Evolutionary conservation across 2,888 invertebrate genomes (phyloP), one percentile per base, ranked within the genome.

Genomic region (Euplagia quadripunctaria): DNA sequence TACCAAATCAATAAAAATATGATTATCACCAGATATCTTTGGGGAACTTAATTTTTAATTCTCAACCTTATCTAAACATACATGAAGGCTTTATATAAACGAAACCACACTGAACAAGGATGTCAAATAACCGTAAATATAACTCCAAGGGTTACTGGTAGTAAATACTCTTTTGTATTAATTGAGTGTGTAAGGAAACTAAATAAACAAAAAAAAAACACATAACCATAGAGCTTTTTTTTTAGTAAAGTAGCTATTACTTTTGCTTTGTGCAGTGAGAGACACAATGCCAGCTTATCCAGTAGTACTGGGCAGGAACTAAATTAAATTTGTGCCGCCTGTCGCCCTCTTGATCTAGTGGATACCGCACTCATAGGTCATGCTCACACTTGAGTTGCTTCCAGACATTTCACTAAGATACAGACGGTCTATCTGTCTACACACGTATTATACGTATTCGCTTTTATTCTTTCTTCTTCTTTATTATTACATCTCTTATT

Each of bases 261-360:
- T 79, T 73, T 79, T 77, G 65, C 74, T 77, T 5, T 64, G 42
- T 52, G 55, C 74, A 70, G 79, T 79, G 78, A 72, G 75, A 76
- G 75, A 67, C 68, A 75, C 72, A 68, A 20, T 66, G 69, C 75
- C 70, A 82, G 85, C 76, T 84, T 85, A 87, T 87, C 86, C 81
- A 75, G 76, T 80, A 80, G 81, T 84, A 82, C 61, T 84, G 86
- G 86, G 85, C 86, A 88, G 87, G 88, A 89, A 87, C 88, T 90
- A 90, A 92, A 93, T 92, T 91, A 90, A 90, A 92, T 93, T 93
- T 92, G 93, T 93, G 91, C 91, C 90, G 87, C 89, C 89, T 88
- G 91, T 91, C 90, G 88, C 85, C 87, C 88, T 75, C 89, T 89
- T 91, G 91, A 93, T 92, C 87, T 90, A 92, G 88, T 90, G 88